These are phyloP conservation scores for Telenomus remus DNA, from an alignment of 1,140 invertebrate species.

Conservation along the genomic window DNA sequence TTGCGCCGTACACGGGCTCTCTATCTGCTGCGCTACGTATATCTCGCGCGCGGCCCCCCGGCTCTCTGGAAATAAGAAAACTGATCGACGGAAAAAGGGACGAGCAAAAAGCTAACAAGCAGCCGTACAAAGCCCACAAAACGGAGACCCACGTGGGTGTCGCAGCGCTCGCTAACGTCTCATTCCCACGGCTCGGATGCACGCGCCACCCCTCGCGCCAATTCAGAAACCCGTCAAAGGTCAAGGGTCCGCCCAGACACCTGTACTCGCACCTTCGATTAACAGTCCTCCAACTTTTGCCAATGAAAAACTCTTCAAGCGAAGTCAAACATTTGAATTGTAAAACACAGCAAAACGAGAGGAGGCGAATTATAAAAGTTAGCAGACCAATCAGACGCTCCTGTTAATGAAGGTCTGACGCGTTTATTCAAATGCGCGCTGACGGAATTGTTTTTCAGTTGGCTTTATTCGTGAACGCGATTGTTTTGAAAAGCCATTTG, in stretches of 20 bases:
- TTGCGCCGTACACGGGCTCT: slow-evolving; percentile 35
- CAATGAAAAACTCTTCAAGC: too few relatives aligned
- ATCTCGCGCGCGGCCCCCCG: slow-evolving; percentile 20
- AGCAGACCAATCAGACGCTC: too few relatives aligned
- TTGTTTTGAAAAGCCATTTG: too few relatives aligned
- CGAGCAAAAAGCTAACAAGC: slow-evolving; percentile 46
- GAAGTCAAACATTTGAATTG: too few relatives aligned
- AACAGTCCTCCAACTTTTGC: slow-evolving; percentile 1
- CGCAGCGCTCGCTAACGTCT: slow-evolving; percentile 32
- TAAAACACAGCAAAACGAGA: too few relatives aligned
- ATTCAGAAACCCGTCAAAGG: slow-evolving; percentile 24
- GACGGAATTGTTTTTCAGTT: too few relatives aligned
- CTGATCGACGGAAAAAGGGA: slow-evolving; percentile 37
- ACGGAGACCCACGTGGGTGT: slow-evolving; percentile 37
- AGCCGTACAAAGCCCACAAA: slow-evolving; percentile 32
- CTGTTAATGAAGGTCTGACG: too few relatives aligned
- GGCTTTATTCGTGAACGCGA: too few relatives aligned
- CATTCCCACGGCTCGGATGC: slow-evolving; percentile 21
- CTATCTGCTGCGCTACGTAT: slow-evolving; percentile 22
- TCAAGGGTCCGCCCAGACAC: slow-evolving; percentile 5
- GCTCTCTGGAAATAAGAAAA: slow-evolving; percentile 32
- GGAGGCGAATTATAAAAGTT: too few relatives aligned
- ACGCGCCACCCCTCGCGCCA: slow-evolving; percentile 1
- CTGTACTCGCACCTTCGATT: neutral
- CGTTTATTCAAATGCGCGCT: too few relatives aligned